A percentile compares a stretch with the other conserved stretches of the same genome.
phyloP scores from a whole-genome alignment of 1,140 invertebrate genomes.

The Drosophila novamexicana region DNA sequence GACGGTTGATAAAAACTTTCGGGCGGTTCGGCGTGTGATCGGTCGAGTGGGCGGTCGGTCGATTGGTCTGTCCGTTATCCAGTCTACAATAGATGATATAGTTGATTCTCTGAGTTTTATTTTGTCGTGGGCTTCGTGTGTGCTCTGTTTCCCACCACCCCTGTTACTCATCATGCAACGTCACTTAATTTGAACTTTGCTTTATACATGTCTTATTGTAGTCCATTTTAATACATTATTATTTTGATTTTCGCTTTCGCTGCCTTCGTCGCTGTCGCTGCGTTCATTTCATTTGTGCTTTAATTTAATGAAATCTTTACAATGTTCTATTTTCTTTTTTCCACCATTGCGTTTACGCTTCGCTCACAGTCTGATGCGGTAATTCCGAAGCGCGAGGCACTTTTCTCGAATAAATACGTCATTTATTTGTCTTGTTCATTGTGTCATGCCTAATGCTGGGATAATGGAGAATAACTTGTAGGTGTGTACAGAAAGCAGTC shows the following conservation, averaged over 20 bases:
- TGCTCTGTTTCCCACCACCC: background rate
- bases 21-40: too few species aligned
- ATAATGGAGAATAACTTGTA: conserved; percentile 15
- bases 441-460: conserved; percentile 26
- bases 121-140: background rate
- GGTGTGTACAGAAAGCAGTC: background rate
- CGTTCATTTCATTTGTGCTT: conserved; percentile 60
- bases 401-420: conserved; percentile 46
- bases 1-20: too few species aligned
- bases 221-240: conserved; percentile 55
- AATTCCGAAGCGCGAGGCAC: conserved; percentile 29
- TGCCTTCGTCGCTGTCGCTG: conserved; percentile 7
- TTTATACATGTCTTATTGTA: conserved; percentile 60
- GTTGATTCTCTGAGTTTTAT: conserved; percentile 16
- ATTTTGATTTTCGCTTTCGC: conserved; percentile 35
- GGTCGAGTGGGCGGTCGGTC: background rate
- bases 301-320: conserved; percentile 64
- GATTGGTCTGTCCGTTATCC: conserved; percentile 8
- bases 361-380: conserved; percentile 21
- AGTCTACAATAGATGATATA: background rate
- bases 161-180: conserved; percentile 15
- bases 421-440: conserved; percentile 42
- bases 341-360: background rate
- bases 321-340: conserved; percentile 48
- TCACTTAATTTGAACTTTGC: conserved; percentile 57